phyloP scores from a whole-genome alignment of 2,113 vertebrate species.

The Fukomys damarensis region DNA sequence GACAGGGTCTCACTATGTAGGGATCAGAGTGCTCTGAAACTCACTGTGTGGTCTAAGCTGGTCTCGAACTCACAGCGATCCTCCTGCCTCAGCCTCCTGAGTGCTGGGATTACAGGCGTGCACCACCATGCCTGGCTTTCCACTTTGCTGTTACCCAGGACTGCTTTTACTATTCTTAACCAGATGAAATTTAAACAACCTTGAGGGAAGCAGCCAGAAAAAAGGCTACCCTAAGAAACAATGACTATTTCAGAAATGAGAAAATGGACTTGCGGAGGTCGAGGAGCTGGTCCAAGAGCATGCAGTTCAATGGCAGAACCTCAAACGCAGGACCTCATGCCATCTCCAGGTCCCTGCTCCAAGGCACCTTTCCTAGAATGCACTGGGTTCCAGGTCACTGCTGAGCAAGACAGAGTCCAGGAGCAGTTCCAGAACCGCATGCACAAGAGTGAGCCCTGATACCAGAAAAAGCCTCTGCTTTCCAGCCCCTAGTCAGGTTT shows the following conservation, averaged over 20 bases:
- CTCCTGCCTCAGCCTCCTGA: too few species aligned
- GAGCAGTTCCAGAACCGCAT: neutral
- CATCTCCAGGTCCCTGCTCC: neutral
- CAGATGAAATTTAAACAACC: neutral
- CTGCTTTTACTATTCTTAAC: neutral
- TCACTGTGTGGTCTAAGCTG: too few species aligned
- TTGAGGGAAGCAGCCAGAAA: neutral
- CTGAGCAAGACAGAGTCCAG: neutral
- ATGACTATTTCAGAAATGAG: neutral
- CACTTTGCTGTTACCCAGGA: neutral
- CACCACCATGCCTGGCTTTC: too few species aligned
- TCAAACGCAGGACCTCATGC: accelerated
- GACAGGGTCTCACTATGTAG: too few species aligned
- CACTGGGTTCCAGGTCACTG: neutral
- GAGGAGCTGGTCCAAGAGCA: accelerated
- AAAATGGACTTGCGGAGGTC: neutral
- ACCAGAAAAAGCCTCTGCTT: neutral
- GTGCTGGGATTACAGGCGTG: too few species aligned
- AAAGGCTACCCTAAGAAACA: neutral
- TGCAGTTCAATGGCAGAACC: too few species aligned
- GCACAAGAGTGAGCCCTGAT: neutral
- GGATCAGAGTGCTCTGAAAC: too few species aligned
- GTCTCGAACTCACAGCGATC: too few species aligned
- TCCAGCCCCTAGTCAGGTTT: too few species aligned
- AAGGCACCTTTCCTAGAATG: neutral